These are phyloP conservation scores for Lithophane ornitopus DNA, from an alignment of 2,888 invertebrate species.

Conservation along the genomic window DNA sequence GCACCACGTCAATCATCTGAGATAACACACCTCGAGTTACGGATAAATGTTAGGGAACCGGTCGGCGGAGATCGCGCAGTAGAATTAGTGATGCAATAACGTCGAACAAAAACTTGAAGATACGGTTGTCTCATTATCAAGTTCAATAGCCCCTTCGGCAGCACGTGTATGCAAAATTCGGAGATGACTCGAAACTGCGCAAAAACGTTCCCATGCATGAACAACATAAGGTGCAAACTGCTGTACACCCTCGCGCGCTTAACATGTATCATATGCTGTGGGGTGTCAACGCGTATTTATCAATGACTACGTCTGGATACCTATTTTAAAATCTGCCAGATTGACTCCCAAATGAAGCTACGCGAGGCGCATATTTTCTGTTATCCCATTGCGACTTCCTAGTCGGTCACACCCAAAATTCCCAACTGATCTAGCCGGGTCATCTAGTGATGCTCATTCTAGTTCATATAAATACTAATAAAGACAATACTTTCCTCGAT, in stretches of 20 bases:
- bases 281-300: constrained; percentile 86
- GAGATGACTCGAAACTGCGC: constrained; percentile 77
- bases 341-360: constrained; percentile 79
- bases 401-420: constrained; percentile 70
- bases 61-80: constrained; percentile 72
- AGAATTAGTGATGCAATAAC: constrained; percentile 86
- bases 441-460: constrained; percentile 24
- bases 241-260: constrained; percentile 73
- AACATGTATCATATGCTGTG: constrained; percentile 85
- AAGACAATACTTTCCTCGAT: constrained; percentile 89
- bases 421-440: constrained; percentile 27
- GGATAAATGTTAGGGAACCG: constrained; percentile 68
- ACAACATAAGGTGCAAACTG: constrained; percentile 85
- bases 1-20: constrained; percentile 72
- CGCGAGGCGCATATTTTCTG: constrained; percentile 70
- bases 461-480: constrained; percentile 53
- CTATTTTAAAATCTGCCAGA: constrained; percentile 74
- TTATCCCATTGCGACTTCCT: constrained; percentile 73
- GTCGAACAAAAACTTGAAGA: constrained; percentile 81
- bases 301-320: constrained; percentile 82
- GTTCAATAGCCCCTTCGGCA: constrained; percentile 89
- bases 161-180: constrained; percentile 90
- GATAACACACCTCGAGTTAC: constrained; percentile 66
- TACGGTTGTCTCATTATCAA: constrained; percentile 89
- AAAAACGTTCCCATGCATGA: constrained; percentile 80